Evolutionary conservation across 2,113 vertebrate species (phyloP).

Genomic region (Lota lota): DNA sequence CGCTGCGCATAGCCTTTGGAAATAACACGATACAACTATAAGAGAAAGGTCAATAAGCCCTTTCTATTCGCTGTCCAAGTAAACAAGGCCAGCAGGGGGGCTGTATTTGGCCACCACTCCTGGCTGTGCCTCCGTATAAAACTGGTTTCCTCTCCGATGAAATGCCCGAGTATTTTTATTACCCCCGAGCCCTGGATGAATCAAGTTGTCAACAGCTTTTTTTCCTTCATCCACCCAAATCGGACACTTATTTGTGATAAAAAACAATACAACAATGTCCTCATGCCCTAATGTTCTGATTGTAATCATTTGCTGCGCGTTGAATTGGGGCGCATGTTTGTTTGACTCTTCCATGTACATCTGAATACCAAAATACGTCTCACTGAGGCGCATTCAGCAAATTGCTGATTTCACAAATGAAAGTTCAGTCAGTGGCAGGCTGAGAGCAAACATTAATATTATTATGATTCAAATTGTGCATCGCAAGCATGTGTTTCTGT

Average conservation of each 20-base stretch:
- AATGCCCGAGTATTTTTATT: neutral
- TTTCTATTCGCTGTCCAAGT: conserved; percentile 41
- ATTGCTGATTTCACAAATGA: no score
- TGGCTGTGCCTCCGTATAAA: conserved; percentile 22
- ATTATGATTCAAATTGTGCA: no score
- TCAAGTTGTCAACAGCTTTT: neutral
- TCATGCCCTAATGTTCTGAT: conserved; percentile 5
- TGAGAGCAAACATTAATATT: no score
- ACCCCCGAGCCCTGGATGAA: no score
- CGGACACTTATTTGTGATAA: conserved; percentile 7
- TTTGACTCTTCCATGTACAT: no score
- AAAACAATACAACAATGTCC: neutral
- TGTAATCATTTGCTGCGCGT: no score
- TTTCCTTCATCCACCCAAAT: conserved; percentile 4
- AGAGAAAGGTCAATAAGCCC: conserved; percentile 58
- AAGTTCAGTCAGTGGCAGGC: no score
- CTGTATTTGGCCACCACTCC: conserved; percentile 5
- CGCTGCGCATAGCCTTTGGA: conserved; percentile 21
- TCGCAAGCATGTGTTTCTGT: no score
- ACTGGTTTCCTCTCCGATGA: conserved; percentile 14
- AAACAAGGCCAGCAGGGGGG: conserved; percentile 45
- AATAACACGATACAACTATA: conserved; percentile 32
- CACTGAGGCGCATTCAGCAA: no score
- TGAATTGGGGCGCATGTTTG: no score
- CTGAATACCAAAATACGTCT: no score